These are phyloP conservation scores for Alligator mississippiensis DNA, from an alignment of 2,113 vertebrate species.

Conservation along the genomic window DNA sequence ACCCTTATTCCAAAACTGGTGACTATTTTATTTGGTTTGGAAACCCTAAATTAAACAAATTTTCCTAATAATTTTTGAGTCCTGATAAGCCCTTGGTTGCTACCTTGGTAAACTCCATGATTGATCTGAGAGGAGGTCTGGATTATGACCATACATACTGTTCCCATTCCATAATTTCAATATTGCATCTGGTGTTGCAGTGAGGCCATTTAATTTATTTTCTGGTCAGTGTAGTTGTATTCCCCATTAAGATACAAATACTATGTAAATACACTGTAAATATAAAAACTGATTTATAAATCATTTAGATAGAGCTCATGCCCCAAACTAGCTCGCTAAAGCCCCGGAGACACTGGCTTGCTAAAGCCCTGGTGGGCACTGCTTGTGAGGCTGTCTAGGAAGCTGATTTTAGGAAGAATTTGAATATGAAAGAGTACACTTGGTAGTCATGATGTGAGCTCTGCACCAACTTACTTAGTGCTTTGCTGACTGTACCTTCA, in stretches of 20 bases:
- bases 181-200: background rate
- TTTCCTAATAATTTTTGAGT: background rate
- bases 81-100: background rate
- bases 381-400: too few species aligned
- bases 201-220: too few species aligned
- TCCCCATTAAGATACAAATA: background rate
- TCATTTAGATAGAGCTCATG: background rate
- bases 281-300: background rate
- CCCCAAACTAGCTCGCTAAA: background rate
- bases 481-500: background rate
- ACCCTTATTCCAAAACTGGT: background rate
- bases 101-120: background rate
- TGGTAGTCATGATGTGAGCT: background rate
- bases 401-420: background rate
- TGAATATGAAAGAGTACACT: background rate
- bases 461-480: background rate
- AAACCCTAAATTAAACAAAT: background rate
- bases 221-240: background rate
- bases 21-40: background rate
- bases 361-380: too few species aligned
- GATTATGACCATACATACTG: background rate
- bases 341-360: background rate
- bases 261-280: rapidly evolving
- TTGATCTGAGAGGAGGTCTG: background rate
- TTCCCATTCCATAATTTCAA: background rate